Percentiles rank a stretch among this genome's conserved stretches.
Conservation (phyloP, 2,113 vertebrate species). For the Turnix velox region DNA sequence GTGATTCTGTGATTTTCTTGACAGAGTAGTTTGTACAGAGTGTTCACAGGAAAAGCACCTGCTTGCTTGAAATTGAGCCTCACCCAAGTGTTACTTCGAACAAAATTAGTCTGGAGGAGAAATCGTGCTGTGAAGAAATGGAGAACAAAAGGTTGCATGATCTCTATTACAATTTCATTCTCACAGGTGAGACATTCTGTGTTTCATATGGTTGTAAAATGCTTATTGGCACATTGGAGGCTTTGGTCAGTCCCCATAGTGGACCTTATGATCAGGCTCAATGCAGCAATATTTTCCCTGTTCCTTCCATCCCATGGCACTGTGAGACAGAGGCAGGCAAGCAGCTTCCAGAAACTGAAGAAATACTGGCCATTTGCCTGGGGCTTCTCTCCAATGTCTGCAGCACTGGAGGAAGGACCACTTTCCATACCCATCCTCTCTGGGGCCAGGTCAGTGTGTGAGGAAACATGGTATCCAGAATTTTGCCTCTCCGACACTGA, state of each 20-base stretch:
- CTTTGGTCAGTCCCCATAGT: neutral
- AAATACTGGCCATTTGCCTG: neutral
- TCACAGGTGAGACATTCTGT: neutral
- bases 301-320: too few species aligned
- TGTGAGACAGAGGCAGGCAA: neutral
- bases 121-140: neutral
- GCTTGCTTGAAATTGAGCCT: neutral
- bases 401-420: neutral
- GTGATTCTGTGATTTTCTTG: too few species aligned
- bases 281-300: neutral
- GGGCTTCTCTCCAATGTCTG: neutral
- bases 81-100: neutral
- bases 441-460: neutral
- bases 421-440: neutral
- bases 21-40: neutral
- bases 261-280: neutral
- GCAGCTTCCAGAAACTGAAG: neutral
- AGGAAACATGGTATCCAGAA: neutral
- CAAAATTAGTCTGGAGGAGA: neutral
- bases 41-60: neutral
- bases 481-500: neutral
- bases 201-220: neutral
- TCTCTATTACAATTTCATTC: neutral
- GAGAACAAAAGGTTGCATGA: neutral
- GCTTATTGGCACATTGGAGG: neutral